These are phyloP conservation scores for Danaus chrysippus DNA, from an alignment of 2,888 invertebrate species.

Conservation along the genomic window DNA sequence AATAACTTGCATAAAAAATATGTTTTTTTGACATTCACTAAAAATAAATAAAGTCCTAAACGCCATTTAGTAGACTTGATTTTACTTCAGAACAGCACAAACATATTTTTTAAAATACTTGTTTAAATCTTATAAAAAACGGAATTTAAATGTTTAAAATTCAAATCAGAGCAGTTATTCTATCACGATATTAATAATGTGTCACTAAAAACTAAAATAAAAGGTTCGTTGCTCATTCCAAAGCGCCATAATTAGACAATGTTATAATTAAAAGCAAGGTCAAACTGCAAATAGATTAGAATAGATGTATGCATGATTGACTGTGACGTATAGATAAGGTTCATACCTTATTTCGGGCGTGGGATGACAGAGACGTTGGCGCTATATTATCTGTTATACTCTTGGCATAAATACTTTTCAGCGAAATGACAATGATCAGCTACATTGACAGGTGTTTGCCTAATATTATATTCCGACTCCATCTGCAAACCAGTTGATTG, in stretches of 20 bases:
- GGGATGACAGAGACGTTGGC: constrained; percentile 45
- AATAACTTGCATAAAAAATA: not conserved
- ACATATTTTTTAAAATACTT: no score
- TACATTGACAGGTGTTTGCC: constrained; percentile 29
- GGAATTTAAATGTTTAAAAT: no score
- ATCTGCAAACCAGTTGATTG: constrained; percentile 11
- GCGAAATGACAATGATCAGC: constrained; percentile 31
- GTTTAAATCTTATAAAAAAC: no score
- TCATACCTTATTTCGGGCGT: constrained; percentile 53
- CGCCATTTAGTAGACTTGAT: no score
- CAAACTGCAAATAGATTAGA: constrained; percentile 44
- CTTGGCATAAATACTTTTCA: constrained; percentile 38
- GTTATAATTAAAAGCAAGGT: constrained; percentile 47
- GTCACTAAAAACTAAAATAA: constrained; percentile 14
- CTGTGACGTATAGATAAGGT: constrained; percentile 38
- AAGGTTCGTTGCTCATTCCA: constrained; percentile 20
- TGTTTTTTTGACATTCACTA: not conserved
- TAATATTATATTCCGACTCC: constrained; percentile 10
- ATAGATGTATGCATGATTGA: constrained; percentile 41
- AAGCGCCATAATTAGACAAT: constrained; percentile 35
- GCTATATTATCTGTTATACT: constrained; percentile 36
- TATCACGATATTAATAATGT: not conserved
- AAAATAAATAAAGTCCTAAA: no score
- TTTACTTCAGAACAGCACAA: no score
- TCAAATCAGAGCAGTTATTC: not conserved